phyloP scores from a whole-genome alignment of 2,888 invertebrate species.

The Pristionchus maxplancki region DNA sequence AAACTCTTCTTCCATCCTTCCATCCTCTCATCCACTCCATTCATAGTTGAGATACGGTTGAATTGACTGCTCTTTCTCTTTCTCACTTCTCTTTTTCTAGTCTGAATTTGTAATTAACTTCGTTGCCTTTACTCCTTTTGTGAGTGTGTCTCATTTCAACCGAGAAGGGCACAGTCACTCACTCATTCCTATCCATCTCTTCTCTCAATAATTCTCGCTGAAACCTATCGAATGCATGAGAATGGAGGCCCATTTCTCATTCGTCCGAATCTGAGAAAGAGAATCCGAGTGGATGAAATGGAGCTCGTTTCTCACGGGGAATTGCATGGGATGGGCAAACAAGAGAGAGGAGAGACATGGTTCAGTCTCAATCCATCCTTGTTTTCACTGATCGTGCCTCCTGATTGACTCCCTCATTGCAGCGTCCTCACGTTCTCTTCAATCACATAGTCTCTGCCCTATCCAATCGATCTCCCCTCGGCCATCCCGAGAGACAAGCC shows the following conservation, averaged over 20 bases:
- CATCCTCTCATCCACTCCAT: background rate
- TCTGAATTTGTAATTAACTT: constrained; percentile 39
- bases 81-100: constrained; percentile 19
- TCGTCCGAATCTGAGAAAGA: background rate
- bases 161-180: background rate
- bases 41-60: constrained; percentile 34
- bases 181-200: background rate
- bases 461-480: constrained; percentile 55
- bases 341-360: constrained; percentile 1
- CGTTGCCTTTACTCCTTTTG: background rate
- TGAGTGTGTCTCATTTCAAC: background rate
- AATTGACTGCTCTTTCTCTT: constrained; percentile 43
- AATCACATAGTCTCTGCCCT: constrained; percentile 76
- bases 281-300: background rate
- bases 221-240: background rate
- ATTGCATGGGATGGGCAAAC: background rate
- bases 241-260: background rate
- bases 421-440: constrained; percentile 76
- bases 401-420: constrained; percentile 54
- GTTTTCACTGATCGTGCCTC: background rate
- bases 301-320: constrained; percentile 30
- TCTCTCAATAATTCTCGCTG: background rate
- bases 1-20: constrained; percentile 6
- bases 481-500: constrained; percentile 55
- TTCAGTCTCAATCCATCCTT: background rate